phyloP scores from a whole-genome alignment of 2,888 invertebrate genomes.

The Caenorhabditis sinica region DNA sequence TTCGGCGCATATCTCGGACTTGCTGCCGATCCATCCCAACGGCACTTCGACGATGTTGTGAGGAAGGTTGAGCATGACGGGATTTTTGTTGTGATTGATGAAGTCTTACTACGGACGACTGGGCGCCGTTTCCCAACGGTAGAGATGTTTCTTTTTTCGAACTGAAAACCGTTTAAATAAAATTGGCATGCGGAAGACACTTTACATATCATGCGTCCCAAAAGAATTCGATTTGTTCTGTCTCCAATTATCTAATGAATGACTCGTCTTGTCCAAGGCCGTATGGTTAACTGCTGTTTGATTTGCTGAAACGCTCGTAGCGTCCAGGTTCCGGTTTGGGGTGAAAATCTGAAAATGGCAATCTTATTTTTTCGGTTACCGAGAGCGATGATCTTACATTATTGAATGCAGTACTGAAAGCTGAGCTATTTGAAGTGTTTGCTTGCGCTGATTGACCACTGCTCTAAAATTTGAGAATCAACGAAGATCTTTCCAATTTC shows the following conservation, averaged over 20 bases:
- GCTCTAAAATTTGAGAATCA: constrained; percentile 48
- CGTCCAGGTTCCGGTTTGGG: constrained; percentile 19
- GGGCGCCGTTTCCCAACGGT: neutral
- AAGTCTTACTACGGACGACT: neutral
- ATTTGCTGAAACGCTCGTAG: neutral
- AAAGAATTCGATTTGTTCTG: constrained; percentile 2
- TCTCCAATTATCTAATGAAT: constrained; percentile 53
- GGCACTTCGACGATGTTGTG: constrained; percentile 20
- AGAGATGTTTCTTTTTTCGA: constrained; percentile 29
- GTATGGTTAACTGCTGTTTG: constrained; percentile 15
- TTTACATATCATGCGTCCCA: constrained; percentile 32
- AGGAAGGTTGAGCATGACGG: neutral
- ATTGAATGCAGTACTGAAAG: constrained; percentile 54
- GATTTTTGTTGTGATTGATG: constrained; percentile 2
- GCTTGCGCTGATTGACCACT: constrained; percentile 14
- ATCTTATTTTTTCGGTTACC: neutral
- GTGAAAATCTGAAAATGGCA: constrained; percentile 49
- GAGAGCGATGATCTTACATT: constrained; percentile 26
- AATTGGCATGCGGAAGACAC: neutral
- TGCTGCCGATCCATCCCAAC: constrained; percentile 20
- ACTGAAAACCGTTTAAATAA: neutral
- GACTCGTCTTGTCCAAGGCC: constrained; percentile 46
- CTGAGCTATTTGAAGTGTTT: constrained; percentile 27
- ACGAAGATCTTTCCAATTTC: neutral
- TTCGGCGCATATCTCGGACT: constrained; percentile 46